Percentiles rank a stretch among this genome's conserved stretches.
Evolutionary conservation across 2,797 vertebrate genomes (phyloP).

Genomic region (Typhlichthys eigenmanni): DNA sequence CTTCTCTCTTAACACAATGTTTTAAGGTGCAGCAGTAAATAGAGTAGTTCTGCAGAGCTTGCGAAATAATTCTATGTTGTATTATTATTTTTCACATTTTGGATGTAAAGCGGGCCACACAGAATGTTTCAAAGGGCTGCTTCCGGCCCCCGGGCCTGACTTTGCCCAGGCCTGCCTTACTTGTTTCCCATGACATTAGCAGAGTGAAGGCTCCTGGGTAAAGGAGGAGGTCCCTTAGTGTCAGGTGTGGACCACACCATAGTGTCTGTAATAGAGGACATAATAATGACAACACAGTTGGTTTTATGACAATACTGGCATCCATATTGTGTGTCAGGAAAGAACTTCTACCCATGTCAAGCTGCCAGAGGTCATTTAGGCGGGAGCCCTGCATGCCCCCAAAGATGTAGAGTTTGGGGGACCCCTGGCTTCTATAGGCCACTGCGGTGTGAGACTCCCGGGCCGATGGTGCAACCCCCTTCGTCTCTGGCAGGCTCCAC

Average conservation of each 20-base stretch:
- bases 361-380: slow-evolving; percentile 92
- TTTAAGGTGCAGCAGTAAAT: no score
- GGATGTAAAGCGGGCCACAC: no score
- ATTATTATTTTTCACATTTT: no score
- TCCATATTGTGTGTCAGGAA: background rate
- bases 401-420: slow-evolving; percentile 90
- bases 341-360: slow-evolving; percentile 85
- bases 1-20: no score
- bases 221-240: slow-evolving; percentile 83
- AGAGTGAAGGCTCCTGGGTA: slow-evolving; percentile 95
- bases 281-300: background rate
- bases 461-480: slow-evolving; percentile 85
- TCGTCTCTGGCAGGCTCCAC: slow-evolving; percentile 90
- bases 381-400: slow-evolving; percentile 94
- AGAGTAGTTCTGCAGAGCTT: no score
- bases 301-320: no score
- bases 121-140: no score
- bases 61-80: no score
- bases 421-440: slow-evolving; percentile 81
- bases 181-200: slow-evolving; percentile 94
- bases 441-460: slow-evolving; percentile 92
- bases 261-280: slow-evolving; percentile 78
- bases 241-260: slow-evolving; percentile 91
- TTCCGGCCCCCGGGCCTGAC: no score
- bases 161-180: slow-evolving; percentile 55